These are phyloP conservation scores for Aphelenchoides avenae DNA, from an alignment of 1,140 invertebrate genomes.

Conservation along the genomic window DNA sequence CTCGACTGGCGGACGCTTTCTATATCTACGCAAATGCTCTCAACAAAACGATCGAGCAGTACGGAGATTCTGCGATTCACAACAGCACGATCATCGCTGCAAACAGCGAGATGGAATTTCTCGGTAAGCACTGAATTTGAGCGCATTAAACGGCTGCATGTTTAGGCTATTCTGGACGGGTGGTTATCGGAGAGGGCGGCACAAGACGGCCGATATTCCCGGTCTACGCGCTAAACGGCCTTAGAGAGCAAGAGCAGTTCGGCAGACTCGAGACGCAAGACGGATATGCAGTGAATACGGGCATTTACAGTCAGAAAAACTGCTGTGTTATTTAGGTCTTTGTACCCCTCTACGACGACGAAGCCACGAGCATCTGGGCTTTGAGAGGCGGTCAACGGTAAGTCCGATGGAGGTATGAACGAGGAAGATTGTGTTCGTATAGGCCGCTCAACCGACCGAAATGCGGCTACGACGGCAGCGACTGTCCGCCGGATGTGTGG, in stretches of 20 bases:
- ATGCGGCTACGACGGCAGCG: no score
- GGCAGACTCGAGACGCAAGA: neutral
- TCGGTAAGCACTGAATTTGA: neutral
- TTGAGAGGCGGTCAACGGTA: no score
- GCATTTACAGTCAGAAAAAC: no score
- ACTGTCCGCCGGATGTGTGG: no score
- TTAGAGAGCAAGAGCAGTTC: neutral
- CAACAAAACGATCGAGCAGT: neutral
- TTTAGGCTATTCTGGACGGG: slow-evolving; percentile 7
- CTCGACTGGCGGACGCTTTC: slow-evolving; percentile 22
- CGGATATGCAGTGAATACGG: no score
- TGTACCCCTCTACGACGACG: no score
- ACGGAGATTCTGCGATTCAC: neutral
- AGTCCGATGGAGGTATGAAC: no score
- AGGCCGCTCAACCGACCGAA: no score
- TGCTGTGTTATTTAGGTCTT: no score
- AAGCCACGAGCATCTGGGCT: no score
- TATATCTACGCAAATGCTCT: slow-evolving; percentile 27
- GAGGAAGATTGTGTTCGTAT: no score
- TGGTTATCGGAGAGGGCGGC: neutral
- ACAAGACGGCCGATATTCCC: neutral
- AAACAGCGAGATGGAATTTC: slow-evolving; percentile 6
- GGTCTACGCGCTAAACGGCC: neutral
- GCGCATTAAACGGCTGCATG: neutral
- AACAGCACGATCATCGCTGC: slow-evolving; percentile 1